phyloP scores from a whole-genome alignment of 2,797 vertebrate species.

The Dallia pectoralis region DNA sequence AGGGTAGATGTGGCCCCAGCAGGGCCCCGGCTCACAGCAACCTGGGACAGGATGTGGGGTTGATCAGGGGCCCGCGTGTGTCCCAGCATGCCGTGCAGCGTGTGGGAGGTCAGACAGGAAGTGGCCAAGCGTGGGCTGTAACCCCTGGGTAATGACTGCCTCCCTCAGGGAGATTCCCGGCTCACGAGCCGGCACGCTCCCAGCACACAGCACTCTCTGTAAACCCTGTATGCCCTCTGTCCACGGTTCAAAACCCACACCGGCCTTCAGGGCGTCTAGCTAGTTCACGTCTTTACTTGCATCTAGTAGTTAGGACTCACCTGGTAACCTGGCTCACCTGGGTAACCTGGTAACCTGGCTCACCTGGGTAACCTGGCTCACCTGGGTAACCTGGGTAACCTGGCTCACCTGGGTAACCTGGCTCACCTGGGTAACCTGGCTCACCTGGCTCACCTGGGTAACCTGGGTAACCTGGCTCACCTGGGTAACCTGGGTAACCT shows the following conservation, averaged over 20 bases:
- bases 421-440: too few species aligned
- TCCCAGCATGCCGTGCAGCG: conserved; percentile 60
- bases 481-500: too few species aligned
- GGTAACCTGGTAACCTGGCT: conserved; percentile 26
- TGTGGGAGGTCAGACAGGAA: conserved; percentile 68
- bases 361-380: too few species aligned
- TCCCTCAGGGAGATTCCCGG: conserved; percentile 37
- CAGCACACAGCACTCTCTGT: not conserved
- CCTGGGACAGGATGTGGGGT: conserved; percentile 66
- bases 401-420: too few species aligned
- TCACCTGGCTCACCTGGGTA: too few species aligned
- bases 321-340: too few species aligned
- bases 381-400: too few species aligned
- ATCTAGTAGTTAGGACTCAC: not conserved
- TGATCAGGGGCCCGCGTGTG: conserved; percentile 41
- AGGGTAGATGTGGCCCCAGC: conserved; percentile 58
- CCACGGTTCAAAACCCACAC: not conserved
- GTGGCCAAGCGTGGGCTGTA: conserved; percentile 67
- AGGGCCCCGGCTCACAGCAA: conserved; percentile 3
- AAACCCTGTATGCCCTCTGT: not conserved
- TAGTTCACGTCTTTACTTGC: not conserved
- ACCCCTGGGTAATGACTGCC: conserved; percentile 72
- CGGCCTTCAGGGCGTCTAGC: not conserved
- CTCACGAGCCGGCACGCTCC: not conserved
- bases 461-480: too few species aligned